A percentile compares a stretch with the other conserved stretches of the same genome.
Evolutionary conservation across 2,797 vertebrate species (phyloP).

Genomic region (Danio aesculapii): DNA sequence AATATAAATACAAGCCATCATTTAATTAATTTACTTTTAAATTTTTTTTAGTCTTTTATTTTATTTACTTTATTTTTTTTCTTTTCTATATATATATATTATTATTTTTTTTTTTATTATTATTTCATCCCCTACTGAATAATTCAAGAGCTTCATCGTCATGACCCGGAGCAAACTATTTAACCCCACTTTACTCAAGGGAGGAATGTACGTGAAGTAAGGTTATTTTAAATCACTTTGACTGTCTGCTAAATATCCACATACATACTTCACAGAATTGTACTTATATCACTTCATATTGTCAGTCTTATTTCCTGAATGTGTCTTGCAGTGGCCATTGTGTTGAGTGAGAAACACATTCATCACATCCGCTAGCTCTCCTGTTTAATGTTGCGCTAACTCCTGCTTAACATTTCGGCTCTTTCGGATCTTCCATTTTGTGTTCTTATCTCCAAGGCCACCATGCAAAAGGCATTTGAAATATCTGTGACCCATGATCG

Average conservation of each 20-base stretch:
- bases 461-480: constrained; percentile 32
- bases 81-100: too few species aligned
- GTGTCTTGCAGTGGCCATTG: background rate
- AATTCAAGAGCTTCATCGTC: background rate
- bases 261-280: background rate
- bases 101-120: too few species aligned
- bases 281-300: background rate
- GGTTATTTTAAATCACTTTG: background rate
- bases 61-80: too few species aligned
- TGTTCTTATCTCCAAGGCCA: constrained; percentile 44
- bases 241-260: background rate
- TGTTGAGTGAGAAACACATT: background rate
- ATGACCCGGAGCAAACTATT: background rate
- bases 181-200: background rate
- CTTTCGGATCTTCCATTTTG: constrained; percentile 34
- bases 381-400: constrained; percentile 15
- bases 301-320: background rate
- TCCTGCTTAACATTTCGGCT: constrained; percentile 44
- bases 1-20: too few species aligned
- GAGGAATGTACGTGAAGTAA: background rate
- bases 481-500: constrained; percentile 52
- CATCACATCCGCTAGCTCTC: background rate
- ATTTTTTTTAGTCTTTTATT: too few species aligned
- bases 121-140: background rate
- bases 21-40: too few species aligned